Evolutionary conservation across 2,888 invertebrate genomes (phyloP).

Genomic region (Nephrocerus scutellatus): DNA sequence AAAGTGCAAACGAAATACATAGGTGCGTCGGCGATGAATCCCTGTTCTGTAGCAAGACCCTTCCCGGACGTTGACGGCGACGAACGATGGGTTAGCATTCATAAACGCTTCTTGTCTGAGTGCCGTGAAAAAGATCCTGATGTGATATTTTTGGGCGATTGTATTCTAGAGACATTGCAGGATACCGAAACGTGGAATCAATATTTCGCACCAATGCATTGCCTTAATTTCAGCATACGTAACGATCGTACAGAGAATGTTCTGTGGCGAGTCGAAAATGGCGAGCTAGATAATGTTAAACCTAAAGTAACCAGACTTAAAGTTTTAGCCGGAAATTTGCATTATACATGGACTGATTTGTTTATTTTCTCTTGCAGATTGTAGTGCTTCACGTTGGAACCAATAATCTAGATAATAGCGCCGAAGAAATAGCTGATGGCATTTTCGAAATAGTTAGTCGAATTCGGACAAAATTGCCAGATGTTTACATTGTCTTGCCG

Average conservation of each 20-base stretch:
- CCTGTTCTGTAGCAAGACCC: slow-evolving; percentile 63
- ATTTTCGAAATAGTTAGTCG: slow-evolving; percentile 68
- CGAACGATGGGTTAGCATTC: slow-evolving; percentile 64
- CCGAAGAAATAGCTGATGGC: slow-evolving; percentile 76
- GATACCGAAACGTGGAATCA: slow-evolving; percentile 84
- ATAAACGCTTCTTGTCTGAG: slow-evolving; percentile 76
- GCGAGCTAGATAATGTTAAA: slow-evolving; percentile 79
- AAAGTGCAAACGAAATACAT: no score
- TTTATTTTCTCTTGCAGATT: slow-evolving; percentile 57
- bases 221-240: slow-evolving; percentile 78
- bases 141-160: slow-evolving; percentile 86
- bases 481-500: slow-evolving; percentile 75
- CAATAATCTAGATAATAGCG: slow-evolving; percentile 72
- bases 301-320: slow-evolving; percentile 61
- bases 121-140: slow-evolving; percentile 87
- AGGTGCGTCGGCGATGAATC: slow-evolving; percentile 54
- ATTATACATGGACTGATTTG: neutral
- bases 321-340: neutral
- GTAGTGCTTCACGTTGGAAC: slow-evolving; percentile 83
- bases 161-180: slow-evolving; percentile 72
- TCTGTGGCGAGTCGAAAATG: slow-evolving; percentile 83
- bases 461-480: slow-evolving; percentile 69
- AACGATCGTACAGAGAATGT: slow-evolving; percentile 84
- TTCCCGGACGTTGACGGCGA: slow-evolving; percentile 76
- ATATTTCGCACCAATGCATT: slow-evolving; percentile 85